Percentiles rank a stretch among this genome's conserved stretches.
Evolutionary conservation across 2,113 vertebrate genomes (phyloP).

Genomic region (Alaudala cheleensis): DNA sequence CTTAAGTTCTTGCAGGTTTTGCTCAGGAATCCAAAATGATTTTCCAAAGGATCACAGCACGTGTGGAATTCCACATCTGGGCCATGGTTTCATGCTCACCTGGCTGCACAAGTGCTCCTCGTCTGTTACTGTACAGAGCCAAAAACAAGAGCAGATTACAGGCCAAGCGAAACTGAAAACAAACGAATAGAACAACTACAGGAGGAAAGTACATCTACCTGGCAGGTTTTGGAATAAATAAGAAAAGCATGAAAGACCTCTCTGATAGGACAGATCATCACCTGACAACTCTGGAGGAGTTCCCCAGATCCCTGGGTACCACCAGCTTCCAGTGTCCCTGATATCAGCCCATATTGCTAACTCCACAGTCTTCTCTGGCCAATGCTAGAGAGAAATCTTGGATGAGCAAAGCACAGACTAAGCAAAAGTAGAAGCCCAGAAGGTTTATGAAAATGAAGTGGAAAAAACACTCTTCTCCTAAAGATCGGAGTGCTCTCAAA

Average conservation of each 20-base stretch:
- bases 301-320: background rate
- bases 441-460: background rate
- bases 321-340: rapidly evolving
- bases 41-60: background rate
- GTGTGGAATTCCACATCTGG: background rate
- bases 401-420: background rate
- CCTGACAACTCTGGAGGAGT: background rate
- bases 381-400: rapidly evolving
- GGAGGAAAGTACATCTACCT: background rate
- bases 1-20: background rate
- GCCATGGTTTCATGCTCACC: background rate
- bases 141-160: background rate
- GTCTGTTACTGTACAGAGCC: background rate
- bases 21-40: background rate
- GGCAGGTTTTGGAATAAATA: background rate
- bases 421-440: background rate
- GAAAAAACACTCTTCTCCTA: background rate
- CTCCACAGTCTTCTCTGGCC: too few species aligned
- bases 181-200: too few species aligned
- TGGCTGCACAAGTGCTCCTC: background rate
- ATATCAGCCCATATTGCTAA: background rate
- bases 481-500: background rate
- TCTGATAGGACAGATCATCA: background rate
- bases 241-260: background rate
- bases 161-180: background rate